Base-by-base conservation (phyloP, 2,113 vertebrate genomes). In the Syngnathus scovelli region DNA sequence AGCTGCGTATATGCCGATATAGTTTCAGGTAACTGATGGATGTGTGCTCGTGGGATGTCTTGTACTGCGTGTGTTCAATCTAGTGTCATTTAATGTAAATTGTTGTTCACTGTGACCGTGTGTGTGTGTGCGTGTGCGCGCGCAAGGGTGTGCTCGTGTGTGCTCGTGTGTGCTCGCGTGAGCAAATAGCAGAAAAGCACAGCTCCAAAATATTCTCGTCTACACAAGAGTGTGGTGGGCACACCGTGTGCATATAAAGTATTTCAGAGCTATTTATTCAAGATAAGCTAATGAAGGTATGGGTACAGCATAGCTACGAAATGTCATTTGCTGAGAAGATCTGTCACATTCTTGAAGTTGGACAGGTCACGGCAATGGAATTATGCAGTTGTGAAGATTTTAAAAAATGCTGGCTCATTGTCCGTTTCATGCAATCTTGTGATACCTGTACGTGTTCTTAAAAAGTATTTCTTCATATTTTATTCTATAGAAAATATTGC, bases 401-500 rank as follows among this genome's bases (percentile, higher is more conserved):
- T 78, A 64, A 83, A 33, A 82, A 82, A 81, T 68, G 61, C 80
- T 78, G 84, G 77, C 69, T 86, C 72, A 61, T 83, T 81, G 76
- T 85, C 58, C 67, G 62, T 82, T 72, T 71, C 79, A 76, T 71
- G 77, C 78, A 80, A 75, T 79, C 79, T 70, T 39, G 71, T 81
- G 65, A 69, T 71, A 56, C 63, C 64, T 39, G 56, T 81, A 27
- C 67, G 69, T 84, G 60, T 82, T 74, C 71, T 74, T 75, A 70
- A 66, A 44, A 62, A 62, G 68, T 67, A 69, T 69, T 78, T 71
- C 72, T 60, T 19, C 68, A 82, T 82, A 83, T 85, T 80, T 78
- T 66, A 82, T 78, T 75, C 73, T 67, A 78, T 76, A 78, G 56
- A 67, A 82, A 82, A 11, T 86, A 80, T 87, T 86, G 76, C 73